These are phyloP conservation scores for Drosophila borborema DNA, from an alignment of 2,888 invertebrate genomes.

Conservation along the genomic window DNA sequence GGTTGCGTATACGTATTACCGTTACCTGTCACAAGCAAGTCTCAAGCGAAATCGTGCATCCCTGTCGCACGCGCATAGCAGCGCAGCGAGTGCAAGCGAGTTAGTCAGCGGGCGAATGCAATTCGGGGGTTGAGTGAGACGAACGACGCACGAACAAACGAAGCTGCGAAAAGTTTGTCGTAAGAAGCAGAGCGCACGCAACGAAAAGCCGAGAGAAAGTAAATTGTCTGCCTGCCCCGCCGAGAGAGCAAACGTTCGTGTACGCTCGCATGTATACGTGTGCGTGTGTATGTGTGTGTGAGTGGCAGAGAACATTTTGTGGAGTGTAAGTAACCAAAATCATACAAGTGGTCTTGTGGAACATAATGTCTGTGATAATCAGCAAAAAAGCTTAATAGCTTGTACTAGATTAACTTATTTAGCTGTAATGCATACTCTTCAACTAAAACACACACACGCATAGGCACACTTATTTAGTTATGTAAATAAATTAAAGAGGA, in stretches of 20 bases:
- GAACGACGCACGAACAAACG: constrained; percentile 17
- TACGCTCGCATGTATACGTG: neutral
- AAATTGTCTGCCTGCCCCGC: constrained; percentile 9
- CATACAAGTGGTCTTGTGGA: constrained; percentile 75
- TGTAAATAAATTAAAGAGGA: neutral
- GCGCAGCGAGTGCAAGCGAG: constrained; percentile 42
- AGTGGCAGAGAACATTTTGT: constrained; percentile 48
- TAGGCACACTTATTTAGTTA: neutral
- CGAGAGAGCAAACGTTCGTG: constrained; percentile 16
- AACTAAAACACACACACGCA: neutral
- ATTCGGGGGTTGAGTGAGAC: constrained; percentile 62
- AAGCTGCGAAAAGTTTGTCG: constrained; percentile 55
- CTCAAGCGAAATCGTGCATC: constrained; percentile 35
- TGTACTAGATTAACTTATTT: constrained; percentile 41
- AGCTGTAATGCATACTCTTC: constrained; percentile 16
- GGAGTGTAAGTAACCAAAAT: constrained; percentile 67
- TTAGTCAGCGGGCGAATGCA: constrained; percentile 41
- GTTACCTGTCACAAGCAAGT: constrained; percentile 66
- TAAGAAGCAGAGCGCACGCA: constrained; percentile 43
- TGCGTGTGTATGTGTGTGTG: neutral
- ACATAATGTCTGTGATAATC: constrained; percentile 45
- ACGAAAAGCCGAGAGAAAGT: constrained; percentile 42
- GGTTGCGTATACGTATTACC: constrained; percentile 37
- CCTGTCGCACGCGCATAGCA: constrained; percentile 15
- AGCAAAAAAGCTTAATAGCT: constrained; percentile 39